phyloP scores from a whole-genome alignment of 2,113 vertebrate species.

The Larimichthys crocea region DNA sequence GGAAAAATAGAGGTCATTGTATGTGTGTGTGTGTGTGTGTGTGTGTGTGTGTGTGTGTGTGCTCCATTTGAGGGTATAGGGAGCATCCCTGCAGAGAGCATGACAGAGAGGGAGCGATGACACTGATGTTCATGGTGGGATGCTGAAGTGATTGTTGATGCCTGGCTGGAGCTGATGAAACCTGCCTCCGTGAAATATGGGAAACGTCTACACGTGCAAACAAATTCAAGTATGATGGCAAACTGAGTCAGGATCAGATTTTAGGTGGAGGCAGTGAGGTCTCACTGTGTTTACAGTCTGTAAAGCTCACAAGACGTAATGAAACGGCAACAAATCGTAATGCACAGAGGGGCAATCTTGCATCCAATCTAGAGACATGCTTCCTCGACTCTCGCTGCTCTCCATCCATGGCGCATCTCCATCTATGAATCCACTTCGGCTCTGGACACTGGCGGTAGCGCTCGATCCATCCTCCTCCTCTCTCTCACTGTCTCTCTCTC shows the following conservation, averaged over 20 bases:
- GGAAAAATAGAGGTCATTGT: slow-evolving; percentile 70
- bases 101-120: slow-evolving; percentile 42
- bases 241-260: not conserved
- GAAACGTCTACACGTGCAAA: slow-evolving; percentile 15
- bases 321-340: slow-evolving; percentile 48
- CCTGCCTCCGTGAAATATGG: slow-evolving; percentile 37
- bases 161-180: slow-evolving; percentile 42
- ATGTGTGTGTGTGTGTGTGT: not conserved
- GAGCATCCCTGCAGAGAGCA: slow-evolving; percentile 47
- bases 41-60: not conserved
- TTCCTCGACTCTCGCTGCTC: slow-evolving; percentile 45
- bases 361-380: slow-evolving; percentile 58
- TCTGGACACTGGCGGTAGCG: slow-evolving; percentile 42
- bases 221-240: not conserved
- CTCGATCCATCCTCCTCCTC: slow-evolving; percentile 1
- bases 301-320: slow-evolving; percentile 39
- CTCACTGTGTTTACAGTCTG: slow-evolving; percentile 19
- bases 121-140: slow-evolving; percentile 14
- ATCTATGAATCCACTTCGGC: slow-evolving; percentile 53
- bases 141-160: slow-evolving; percentile 46
- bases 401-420: slow-evolving; percentile 62
- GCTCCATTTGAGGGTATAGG: slow-evolving; percentile 3
- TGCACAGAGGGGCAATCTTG: slow-evolving; percentile 41
- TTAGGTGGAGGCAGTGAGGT: not conserved
- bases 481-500: not conserved